A percentile compares a stretch with the other conserved stretches of the same genome.
Evolutionary conservation across 2,113 vertebrate species (phyloP).

Genomic region (Muscicapa adusta): DNA sequence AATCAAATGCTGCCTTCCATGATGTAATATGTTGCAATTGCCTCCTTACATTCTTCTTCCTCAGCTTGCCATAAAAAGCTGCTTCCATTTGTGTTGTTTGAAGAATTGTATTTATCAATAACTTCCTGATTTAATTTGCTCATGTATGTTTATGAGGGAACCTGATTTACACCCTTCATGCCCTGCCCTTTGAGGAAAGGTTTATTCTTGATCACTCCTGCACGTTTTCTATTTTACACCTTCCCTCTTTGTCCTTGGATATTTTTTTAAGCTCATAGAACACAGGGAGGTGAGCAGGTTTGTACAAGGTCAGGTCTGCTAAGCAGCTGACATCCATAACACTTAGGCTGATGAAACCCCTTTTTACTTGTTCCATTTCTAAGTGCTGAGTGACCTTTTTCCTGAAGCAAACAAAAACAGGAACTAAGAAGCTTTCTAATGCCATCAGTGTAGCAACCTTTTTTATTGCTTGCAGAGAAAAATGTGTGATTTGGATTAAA

Average conservation of each 20-base stretch:
- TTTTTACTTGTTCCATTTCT: neutral
- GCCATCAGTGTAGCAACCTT: neutral
- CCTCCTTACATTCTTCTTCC: neutral
- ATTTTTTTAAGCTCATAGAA: neutral
- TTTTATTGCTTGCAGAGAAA: neutral
- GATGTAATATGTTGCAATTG: neutral
- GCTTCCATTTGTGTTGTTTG: neutral
- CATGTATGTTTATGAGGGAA: neutral
- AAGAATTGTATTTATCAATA: neutral
- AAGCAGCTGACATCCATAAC: neutral
- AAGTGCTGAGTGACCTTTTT: neutral
- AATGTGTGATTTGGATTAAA: neutral
- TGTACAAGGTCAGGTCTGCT: neutral
- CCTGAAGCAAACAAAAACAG: neutral
- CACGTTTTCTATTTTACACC: neutral
- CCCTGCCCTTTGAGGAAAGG: neutral
- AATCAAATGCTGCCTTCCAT: neutral
- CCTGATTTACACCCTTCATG: neutral
- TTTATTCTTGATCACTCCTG: neutral
- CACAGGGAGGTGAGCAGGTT: neutral
- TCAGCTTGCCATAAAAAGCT: neutral
- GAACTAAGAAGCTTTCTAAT: neutral
- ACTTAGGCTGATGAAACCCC: conserved; percentile 14
- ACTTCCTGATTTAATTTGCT: neutral
- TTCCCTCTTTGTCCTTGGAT: neutral